phyloP scores from a whole-genome alignment of 2,113 vertebrate genomes.

The Gorsachius goisagi region DNA sequence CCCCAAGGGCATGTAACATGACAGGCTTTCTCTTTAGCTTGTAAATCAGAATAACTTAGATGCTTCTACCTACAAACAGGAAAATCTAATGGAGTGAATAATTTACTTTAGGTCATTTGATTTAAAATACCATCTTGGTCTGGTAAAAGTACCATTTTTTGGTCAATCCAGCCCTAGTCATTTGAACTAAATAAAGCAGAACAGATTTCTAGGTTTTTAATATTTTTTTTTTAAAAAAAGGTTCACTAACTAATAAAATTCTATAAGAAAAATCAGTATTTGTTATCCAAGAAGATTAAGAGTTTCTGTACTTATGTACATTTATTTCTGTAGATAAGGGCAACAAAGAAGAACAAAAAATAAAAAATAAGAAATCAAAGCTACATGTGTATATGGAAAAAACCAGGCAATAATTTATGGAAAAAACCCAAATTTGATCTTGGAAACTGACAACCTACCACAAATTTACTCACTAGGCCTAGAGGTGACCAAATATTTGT shows the following conservation, averaged over 20 bases:
- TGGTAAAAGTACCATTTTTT: background rate
- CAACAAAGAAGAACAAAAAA: background rate
- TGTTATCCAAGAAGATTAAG: background rate
- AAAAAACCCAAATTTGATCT: background rate
- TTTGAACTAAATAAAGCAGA: background rate
- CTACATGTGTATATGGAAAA: background rate
- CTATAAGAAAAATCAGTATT: background rate
- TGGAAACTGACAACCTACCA: background rate
- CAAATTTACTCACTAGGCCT: background rate
- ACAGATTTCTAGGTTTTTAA: background rate
- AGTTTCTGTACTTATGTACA: background rate
- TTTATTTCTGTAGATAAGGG: background rate
- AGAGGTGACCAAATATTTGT: background rate
- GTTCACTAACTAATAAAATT: background rate
- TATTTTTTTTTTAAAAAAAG: background rate
- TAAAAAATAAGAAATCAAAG: background rate
- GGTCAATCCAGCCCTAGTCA: background rate
- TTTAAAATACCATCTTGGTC: background rate
- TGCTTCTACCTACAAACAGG: background rate
- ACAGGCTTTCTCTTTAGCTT: background rate
- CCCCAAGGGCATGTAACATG: background rate
- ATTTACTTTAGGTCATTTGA: background rate
- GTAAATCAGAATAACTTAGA: background rate
- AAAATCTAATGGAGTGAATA: background rate
- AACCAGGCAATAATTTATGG: background rate